Base-by-base conservation (phyloP, 2,888 invertebrate species). In the Pomacea canaliculata region DNA sequence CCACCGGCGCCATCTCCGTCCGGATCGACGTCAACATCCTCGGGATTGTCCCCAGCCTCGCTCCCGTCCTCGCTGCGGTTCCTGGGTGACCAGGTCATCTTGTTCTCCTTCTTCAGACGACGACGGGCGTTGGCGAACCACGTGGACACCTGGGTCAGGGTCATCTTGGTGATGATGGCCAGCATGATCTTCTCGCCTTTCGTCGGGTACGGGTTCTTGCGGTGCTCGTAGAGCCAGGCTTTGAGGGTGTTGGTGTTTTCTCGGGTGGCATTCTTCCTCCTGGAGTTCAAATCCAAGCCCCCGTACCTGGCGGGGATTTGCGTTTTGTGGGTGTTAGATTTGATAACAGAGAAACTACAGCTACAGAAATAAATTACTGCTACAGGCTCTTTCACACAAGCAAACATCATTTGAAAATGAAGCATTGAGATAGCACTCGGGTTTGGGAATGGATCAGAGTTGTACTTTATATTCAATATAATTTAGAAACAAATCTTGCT, bases 181-280 rank as follows among this genome's bases (percentile, higher is more conserved):
- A 97, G 92, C 96, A 97, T 96, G 86, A 97, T 96, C 92, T 98
- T 97, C 92, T 98, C 97, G 59, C 96, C 97, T 92, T 97, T 97
- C 81, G 97, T 97, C 37, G 97, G 97, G 92, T 97, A 98, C 2
- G 97, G 97, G 92, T 97, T 97, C 92, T 97, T 97, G 91, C 96
- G 95, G 93, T 98, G 97, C 91, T 98, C 97, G 92, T 97, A 96
- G 75, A 99, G 93, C 97, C 98, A 97, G 83, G 97, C 97, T 91
- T 99, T 99, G 74, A 99, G 93, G 69, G 98, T 98, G 81, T 96
- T 96, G 76, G 99, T 99, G 48, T 98, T 98, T 91, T 99, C 99
- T 80, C 98, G 93, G 68, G 99, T 99, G 69, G 98, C 98, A 92
- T 99, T 99, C 93, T 99, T 98, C 84, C 98, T 94, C 85, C 98